Evolutionary conservation across 1,140 invertebrate genomes (phyloP), one percentile per base, ranked within the genome.

Genomic region (Drosophila sucinea): DNA sequence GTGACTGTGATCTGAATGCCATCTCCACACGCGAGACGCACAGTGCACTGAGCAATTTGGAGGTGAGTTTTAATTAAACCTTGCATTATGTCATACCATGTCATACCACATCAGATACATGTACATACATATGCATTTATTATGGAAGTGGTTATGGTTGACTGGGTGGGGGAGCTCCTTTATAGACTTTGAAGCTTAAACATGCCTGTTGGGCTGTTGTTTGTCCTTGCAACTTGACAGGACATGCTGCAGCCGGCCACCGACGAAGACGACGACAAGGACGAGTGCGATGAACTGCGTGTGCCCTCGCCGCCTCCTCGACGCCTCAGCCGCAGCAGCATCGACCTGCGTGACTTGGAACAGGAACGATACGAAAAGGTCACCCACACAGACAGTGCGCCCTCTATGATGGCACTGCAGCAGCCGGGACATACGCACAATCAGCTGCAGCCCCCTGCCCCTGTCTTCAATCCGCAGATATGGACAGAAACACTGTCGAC

Each of bases 1-100:
- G 94, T 56, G 94, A 95, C 76, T 94, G 93, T 29, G 94, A 95
- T 71, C 78, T 93, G 3, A 92, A 90, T 51, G 67, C 79, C 35
- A 91, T 90, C 25, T 87, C 92, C 11, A 80, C 89, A 11, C 71
- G 87, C 2, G 93, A 94, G 81, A 93, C 93, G 57, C 93, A 93
- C 10, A 94, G 93, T 71, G 93, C 94, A 27, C 93, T 94, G 7
- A 94, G 94, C 84, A 91, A 92, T 77, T 74, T 92, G 47, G 91
- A 92, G 90, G 91, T 92, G 67, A 84, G 79, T 83, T 11, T n/a
- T 4, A 35, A 58, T 55, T 41, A 67, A 33, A 51, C 23, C 32
- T 33, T 41, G 2, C 10, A 29, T 17, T 17, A 17, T 17, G 17
- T 17, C 17, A 17, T 17, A 17, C 17, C 17, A 17, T 17, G 17